A percentile compares a stretch with the other conserved stretches of the same genome.
These are phyloP conservation scores for Indri indri DNA, from an alignment of 2,113 vertebrate species.

Conservation along the genomic window DNA sequence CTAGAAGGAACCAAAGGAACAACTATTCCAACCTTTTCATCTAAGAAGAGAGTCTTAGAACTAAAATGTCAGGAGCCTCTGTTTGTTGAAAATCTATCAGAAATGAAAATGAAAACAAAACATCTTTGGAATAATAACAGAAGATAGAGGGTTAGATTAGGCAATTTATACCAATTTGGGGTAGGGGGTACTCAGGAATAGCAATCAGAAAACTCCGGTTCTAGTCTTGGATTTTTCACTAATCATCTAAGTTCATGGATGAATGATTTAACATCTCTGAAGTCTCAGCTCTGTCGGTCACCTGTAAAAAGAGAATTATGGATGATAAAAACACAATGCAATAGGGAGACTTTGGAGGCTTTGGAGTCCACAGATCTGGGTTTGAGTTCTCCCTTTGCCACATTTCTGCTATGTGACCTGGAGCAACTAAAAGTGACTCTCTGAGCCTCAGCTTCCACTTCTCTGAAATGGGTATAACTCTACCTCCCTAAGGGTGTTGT, in stretches of 20 bases:
- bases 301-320: neutral
- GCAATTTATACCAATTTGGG: neutral
- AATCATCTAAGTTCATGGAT: neutral
- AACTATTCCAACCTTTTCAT: constrained; percentile 38
- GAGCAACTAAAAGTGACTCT: neutral
- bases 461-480: neutral
- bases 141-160: neutral
- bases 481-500: neutral
- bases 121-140: constrained; percentile 42
- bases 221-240: neutral
- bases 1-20: constrained; percentile 64
- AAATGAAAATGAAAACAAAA: constrained; percentile 55
- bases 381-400: neutral
- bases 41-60: constrained; percentile 23
- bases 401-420: neutral
- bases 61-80: constrained; percentile 39
- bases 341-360: neutral
- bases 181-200: neutral
- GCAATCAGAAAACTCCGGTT: neutral
- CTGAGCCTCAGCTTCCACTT: neutral
- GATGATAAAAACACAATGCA: neutral
- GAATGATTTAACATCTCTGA: neutral
- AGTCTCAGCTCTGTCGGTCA: neutral
- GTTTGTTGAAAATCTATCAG: constrained; percentile 33
- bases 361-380: neutral